Evolutionary conservation across 1,140 invertebrate species (phyloP), one percentile per base, ranked within the genome.

Genomic region (Ceratosolen solmsi): DNA sequence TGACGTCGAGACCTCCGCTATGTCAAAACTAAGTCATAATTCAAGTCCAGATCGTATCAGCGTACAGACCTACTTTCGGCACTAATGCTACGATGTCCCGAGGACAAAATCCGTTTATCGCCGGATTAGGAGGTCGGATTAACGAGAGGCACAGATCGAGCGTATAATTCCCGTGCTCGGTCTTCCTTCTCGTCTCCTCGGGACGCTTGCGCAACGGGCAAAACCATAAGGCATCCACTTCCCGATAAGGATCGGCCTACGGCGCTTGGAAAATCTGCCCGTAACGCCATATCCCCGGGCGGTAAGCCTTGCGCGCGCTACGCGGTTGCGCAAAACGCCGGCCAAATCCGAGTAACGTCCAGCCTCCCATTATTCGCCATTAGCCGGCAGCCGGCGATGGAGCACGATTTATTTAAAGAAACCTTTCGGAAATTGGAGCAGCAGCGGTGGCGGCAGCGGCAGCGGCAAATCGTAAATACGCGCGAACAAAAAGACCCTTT

Each of bases 401-500:
- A 2, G 11, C 13, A n/a, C 63, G 13, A 60, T 49, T 80, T 73
- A 80, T 75, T 80, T 80, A 74, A 75, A 73, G 60, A 68, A 75
- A 70, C 63, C 72, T 68, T 54, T 41, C 72, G 60, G 72, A 81
- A 81, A 81, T 75, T 58, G 79, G 79, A 81, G 58, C 79, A n/a
- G n/a, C n/a, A n/a, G n/a, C n/a, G n/a, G n/a, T n/a, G n/a, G n/a
- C n/a, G n/a, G n/a, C n/a, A n/a, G n/a, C n/a, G n/a, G 65, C 11
- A 3, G n/a, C 5, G 46, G 36, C 79, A 46, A 75, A 68, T 81
- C 79, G 49, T 81, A 81, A 81, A 81, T 81, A 81, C 33, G 51
- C 36, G 11, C n/a, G 58, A 75, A 81, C 79, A 81, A 81, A 81
- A 81, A 56, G 79, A 80, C 51, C 68, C 79, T 60, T 49, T 80